Percentiles rank a stretch among this genome's conserved stretches.
phyloP scores from a whole-genome alignment of 1,140 invertebrate genomes.

The Diorhabda elongata region DNA sequence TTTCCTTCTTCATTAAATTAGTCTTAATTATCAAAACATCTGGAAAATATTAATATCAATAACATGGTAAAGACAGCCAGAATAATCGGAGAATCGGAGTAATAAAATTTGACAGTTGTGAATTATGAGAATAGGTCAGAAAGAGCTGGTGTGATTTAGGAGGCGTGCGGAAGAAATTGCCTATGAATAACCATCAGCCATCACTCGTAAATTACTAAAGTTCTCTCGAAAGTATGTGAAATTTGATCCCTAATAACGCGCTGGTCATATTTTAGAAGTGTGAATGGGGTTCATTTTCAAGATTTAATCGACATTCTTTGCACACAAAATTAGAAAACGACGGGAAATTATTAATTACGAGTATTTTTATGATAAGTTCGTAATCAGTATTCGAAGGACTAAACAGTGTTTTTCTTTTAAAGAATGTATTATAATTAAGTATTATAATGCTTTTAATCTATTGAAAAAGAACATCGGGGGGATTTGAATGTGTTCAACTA shows the following conservation, averaged over 20 bases:
- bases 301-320: slow-evolving; percentile 2
- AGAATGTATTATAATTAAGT: too few species aligned
- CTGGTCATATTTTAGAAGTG: background rate
- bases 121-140: background rate
- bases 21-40: background rate
- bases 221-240: background rate
- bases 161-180: slow-evolving; percentile 1
- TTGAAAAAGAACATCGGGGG: too few species aligned
- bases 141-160: background rate
- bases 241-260: background rate
- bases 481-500: too few species aligned
- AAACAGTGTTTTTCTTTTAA: too few species aligned
- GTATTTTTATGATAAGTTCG: too few species aligned
- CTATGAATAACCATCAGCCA: slow-evolving; percentile 2
- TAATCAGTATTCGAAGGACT: too few species aligned
- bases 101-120: background rate
- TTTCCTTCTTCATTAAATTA: too few species aligned
- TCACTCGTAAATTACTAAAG: slow-evolving; percentile 1
- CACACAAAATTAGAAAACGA: too few species aligned
- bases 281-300: background rate
- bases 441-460: too few species aligned
- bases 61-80: slow-evolving; percentile 2
- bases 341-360: too few species aligned
- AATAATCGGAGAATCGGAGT: background rate
- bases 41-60: background rate